Conservation (phyloP, 2,797 vertebrate genomes). For the Molossus molossus region DNA sequence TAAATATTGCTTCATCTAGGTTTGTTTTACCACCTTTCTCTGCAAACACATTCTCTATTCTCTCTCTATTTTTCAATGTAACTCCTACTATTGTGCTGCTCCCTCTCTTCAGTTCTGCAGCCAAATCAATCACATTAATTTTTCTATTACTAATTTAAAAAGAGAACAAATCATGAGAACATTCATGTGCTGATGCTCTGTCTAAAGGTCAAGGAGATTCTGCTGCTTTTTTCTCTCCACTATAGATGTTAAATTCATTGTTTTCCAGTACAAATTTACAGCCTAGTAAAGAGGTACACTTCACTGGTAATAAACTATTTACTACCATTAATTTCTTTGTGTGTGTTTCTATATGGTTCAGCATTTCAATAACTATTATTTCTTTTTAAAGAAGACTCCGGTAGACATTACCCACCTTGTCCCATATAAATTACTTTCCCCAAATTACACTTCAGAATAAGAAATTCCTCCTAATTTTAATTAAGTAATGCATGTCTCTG, state of each 20-base stretch:
- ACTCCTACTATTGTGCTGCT: background rate
- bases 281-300: background rate
- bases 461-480: background rate
- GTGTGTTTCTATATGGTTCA: background rate
- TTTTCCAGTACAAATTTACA: background rate
- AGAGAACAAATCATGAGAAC: background rate
- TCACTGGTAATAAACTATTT: background rate
- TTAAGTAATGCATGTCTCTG: background rate
- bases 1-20: background rate
- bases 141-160: background rate
- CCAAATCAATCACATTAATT: background rate
- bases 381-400: background rate
- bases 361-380: background rate
- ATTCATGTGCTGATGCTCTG: background rate
- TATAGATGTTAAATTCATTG: background rate
- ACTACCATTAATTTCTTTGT: background rate
- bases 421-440: background rate
- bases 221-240: background rate
- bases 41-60: background rate
- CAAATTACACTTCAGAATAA: background rate
- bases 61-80: background rate
- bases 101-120: background rate
- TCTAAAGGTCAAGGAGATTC: background rate
- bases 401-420: background rate
- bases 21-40: background rate